A percentile compares a stretch with the other conserved stretches of the same genome.
Evolutionary conservation across 1,140 invertebrate species (phyloP).

Genomic region (Lordiphosa collinella): DNA sequence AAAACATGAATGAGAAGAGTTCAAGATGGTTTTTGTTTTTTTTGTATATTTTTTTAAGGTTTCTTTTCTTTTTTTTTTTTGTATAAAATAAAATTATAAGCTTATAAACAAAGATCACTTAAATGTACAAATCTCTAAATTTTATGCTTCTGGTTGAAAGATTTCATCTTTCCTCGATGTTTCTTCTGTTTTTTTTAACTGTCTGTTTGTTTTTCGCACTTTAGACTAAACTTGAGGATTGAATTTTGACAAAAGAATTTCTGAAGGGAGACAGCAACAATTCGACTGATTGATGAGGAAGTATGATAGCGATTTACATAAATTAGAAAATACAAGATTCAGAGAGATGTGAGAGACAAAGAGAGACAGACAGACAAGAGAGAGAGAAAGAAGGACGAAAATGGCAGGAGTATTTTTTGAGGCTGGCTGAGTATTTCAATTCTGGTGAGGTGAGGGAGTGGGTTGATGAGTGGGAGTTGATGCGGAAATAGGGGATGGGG

Average conservation of each 20-base stretch:
- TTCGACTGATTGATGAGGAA: no score
- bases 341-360: conserved; percentile 6
- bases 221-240: no score
- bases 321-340: conserved; percentile 28
- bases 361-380: conserved; percentile 8
- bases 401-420: conserved; percentile 30
- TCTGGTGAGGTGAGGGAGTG: conserved; percentile 42
- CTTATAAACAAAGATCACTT: conserved; percentile 80
- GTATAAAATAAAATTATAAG: conserved; percentile 80
- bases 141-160: conserved; percentile 60
- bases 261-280: conserved; percentile 4
- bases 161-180: conserved; percentile 65
- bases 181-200: conserved; percentile 41
- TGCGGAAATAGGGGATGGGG: conserved; percentile 42
- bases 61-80: conserved; percentile 64
- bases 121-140: conserved; percentile 79
- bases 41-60: conserved; percentile 49
- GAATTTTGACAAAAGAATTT: no score
- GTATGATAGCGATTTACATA: conserved; percentile 14
- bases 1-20: conserved; percentile 11
- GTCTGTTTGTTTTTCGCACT: conserved; percentile 20
- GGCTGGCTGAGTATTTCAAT: conserved; percentile 50
- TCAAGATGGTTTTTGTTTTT: conserved; percentile 31
- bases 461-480: conserved; percentile 19
- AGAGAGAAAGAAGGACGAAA: conserved; percentile 20